A percentile compares a stretch with the other conserved stretches of the same genome.
phyloP scores from a whole-genome alignment of 2,113 vertebrate species.

The Phaethornis superciliosus region DNA sequence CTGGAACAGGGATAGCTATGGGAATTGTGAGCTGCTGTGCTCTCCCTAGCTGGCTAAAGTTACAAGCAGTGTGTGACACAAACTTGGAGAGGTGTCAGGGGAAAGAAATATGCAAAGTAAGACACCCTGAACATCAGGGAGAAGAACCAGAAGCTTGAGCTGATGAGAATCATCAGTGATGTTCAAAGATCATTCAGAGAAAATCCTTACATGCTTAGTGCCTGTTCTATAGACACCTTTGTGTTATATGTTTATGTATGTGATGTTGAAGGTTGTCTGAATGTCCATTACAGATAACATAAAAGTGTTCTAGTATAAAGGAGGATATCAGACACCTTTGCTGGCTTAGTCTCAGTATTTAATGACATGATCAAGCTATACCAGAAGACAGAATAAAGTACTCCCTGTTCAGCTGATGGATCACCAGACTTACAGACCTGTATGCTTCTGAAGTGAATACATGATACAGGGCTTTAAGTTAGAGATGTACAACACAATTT shows the following conservation, averaged over 20 bases:
- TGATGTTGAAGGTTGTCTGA: not conserved
- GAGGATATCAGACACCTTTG: not conserved
- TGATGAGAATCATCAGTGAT: not conserved
- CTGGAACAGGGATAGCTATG: not conserved
- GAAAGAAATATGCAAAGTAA: not conserved
- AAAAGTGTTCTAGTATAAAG: not conserved
- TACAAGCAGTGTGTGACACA: not conserved
- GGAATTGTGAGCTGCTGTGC: not conserved
- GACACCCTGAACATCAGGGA: not conserved
- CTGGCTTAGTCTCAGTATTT: not conserved
- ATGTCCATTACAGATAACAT: not conserved
- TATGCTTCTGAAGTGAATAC: not conserved
- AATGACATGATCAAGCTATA: not conserved
- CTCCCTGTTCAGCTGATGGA: not conserved
- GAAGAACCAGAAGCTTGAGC: not conserved
- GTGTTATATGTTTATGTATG: not conserved
- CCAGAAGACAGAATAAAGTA: not conserved
- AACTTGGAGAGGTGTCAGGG: not conserved
- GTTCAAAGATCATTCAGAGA: not conserved
- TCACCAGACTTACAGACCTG: not conserved
- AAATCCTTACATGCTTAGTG: not conserved
- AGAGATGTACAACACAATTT: not conserved
- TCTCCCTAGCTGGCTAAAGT: not conserved
- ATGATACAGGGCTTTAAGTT: fast-evolving
- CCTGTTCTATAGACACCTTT: not conserved